Conservation (phyloP, 1,140 invertebrate species). For the Pogonognathellus flavescens region DNA sequence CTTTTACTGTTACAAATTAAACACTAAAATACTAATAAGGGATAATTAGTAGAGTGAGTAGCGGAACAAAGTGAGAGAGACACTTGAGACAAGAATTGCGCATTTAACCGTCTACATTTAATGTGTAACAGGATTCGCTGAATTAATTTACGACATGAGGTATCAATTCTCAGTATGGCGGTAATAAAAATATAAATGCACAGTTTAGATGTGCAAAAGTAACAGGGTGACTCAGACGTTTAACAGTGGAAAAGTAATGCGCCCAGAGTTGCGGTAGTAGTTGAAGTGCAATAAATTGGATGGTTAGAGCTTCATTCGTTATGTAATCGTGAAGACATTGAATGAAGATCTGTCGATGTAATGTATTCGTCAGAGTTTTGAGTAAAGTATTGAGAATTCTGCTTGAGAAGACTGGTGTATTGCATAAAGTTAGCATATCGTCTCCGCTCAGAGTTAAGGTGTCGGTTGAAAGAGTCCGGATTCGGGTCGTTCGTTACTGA, state of each 20-base stretch:
- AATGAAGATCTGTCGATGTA: slow-evolving; percentile 36
- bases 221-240: background rate
- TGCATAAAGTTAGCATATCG: slow-evolving; percentile 50
- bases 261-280: slow-evolving; percentile 9
- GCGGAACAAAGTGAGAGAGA: too few relatives aligned
- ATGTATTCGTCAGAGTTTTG: slow-evolving; percentile 23
- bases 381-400: slow-evolving; percentile 40
- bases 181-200: too few relatives aligned
- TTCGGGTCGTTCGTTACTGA: slow-evolving; percentile 59
- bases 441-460: slow-evolving; percentile 28
- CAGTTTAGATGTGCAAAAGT: too few relatives aligned
- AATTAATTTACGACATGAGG: too few relatives aligned
- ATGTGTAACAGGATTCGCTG: too few relatives aligned
- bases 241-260: background rate
- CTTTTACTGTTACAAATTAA: too few relatives aligned
- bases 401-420: slow-evolving; percentile 17
- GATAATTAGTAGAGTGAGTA: too few relatives aligned
- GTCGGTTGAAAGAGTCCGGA: slow-evolving; percentile 54
- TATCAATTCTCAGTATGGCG: too few relatives aligned
- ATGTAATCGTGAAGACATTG: slow-evolving; percentile 44
- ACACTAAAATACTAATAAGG: too few relatives aligned
- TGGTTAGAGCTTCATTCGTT: slow-evolving; percentile 48
- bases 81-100: too few relatives aligned
- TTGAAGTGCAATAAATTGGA: slow-evolving; percentile 49
- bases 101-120: too few relatives aligned